Evolutionary conservation across 2,113 vertebrate genomes (phyloP), one percentile per base, ranked within the genome.

Genomic region (Argyrosomus japonicus): DNA sequence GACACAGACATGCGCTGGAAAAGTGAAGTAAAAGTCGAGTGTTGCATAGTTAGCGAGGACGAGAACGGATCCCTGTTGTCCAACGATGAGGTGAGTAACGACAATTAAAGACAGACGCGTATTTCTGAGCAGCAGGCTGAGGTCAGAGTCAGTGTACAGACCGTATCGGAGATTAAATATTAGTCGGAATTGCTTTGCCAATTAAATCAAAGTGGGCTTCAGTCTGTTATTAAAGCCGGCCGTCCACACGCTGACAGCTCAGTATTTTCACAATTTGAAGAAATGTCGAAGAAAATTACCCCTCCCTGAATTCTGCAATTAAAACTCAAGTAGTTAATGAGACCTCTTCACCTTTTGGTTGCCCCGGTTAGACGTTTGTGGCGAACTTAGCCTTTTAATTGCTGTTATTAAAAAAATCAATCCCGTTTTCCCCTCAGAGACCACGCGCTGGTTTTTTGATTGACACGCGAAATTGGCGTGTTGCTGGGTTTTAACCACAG

Each of bases 1-100:
- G 64, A 75, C 61, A 0, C 62, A 45, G 77, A 88, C 94, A 98
- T 98, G 97, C 97, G 97, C 93, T 98, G 97, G 97, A 97, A 97
- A 95, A 96, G 95, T 50, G 96, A 96, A 74, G 94, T 93, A 72
- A 97, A 95, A 95, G 95, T 96, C 27, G 95, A 96, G 80, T 95
- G 96, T 78, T 88, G 93, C 84, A 92, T 93, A 45, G 94, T 92
- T 57, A 93, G 95, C 80, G 95, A 94, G 72, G 93, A 95, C 87
- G 95, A 95, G 78, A 85, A 91, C 79, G 95, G 94, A 27, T 92
- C 93, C 60, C 91, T 95, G 83, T 88, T 94, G 69, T 86, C 95
- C 79, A 62, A 80, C 6, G 94, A 96, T 69, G 96, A 96, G 97
- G 97, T 98, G 94, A 94, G 96, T 84, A 15, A 5, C 4, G 27